A percentile compares a stretch with the other conserved stretches of the same genome.
Conservation (phyloP, 1,140 invertebrate species). For the Eueides isabella region DNA sequence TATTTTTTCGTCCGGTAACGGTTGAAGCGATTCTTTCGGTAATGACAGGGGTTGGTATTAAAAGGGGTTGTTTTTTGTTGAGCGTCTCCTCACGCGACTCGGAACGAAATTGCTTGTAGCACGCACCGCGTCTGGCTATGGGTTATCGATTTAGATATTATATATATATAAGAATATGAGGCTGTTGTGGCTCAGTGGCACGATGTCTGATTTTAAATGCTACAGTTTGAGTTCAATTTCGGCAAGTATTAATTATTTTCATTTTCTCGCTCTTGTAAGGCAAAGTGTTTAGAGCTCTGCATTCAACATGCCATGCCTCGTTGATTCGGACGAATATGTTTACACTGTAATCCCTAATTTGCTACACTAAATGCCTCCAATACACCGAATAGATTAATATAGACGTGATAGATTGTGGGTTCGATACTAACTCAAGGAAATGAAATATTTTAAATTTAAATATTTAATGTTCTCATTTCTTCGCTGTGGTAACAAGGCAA, state of each 20-base stretch:
- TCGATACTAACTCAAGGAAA: no score
- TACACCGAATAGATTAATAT: no score
- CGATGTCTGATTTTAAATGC: background rate
- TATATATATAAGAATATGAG: background rate
- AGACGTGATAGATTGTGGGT: no score
- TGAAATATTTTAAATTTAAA: no score
- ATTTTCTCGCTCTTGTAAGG: background rate
- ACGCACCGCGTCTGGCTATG: slow-evolving; percentile 53
- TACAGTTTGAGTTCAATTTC: background rate
- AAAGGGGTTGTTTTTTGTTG: slow-evolving; percentile 73
- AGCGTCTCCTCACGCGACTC: slow-evolving; percentile 68
- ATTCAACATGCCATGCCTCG: background rate
- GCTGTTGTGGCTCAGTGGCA: background rate
- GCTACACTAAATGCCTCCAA: no score
- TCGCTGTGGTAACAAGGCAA: no score
- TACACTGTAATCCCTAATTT: no score
- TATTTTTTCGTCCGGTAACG: slow-evolving; percentile 71
- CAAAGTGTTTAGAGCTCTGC: background rate
- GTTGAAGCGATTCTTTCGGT: slow-evolving; percentile 71
- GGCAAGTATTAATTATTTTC: background rate
- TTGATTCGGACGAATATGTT: no score
- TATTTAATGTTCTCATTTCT: no score
- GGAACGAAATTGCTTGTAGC: slow-evolving; percentile 59
- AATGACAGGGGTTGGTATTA: slow-evolving; percentile 71
- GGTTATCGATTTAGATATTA: slow-evolving; percentile 19